phyloP scores from a whole-genome alignment of 2,888 invertebrate genomes.

The Hololepta plana region DNA sequence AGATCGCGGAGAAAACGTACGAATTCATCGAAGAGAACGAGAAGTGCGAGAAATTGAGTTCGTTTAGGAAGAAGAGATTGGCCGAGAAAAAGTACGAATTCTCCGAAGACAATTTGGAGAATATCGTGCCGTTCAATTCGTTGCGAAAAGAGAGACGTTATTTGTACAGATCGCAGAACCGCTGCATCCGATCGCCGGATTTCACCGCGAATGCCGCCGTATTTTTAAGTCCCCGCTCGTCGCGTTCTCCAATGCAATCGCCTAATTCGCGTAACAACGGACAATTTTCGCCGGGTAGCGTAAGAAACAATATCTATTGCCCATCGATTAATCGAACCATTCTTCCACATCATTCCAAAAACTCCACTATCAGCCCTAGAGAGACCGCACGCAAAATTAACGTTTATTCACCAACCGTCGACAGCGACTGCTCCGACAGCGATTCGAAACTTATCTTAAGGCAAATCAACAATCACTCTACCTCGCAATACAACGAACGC shows the following conservation, averaged over 20 bases:
- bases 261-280: conserved; percentile 22
- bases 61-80: conserved; percentile 63
- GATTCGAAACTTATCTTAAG: conserved; percentile 25
- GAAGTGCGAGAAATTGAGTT: conserved; percentile 73
- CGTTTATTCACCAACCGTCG: conserved; percentile 26
- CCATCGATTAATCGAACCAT: conserved; percentile 20
- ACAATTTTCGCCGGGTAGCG: conserved; percentile 23
- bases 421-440: conserved; percentile 26
- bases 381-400: conserved; percentile 23
- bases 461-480: conserved; percentile 17
- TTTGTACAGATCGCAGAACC: conserved; percentile 18
- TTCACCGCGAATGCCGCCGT: conserved; percentile 15
- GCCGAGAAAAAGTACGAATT: conserved; percentile 89
- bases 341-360: conserved; percentile 22
- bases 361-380: conserved; percentile 25
- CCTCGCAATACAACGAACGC: conserved; percentile 10
- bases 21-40: conserved; percentile 73
- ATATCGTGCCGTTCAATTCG: conserved; percentile 46
- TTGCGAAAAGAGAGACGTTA: conserved; percentile 28
- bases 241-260: conserved; percentile 25
- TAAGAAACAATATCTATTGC: conserved; percentile 22
- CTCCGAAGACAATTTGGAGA: conserved; percentile 55
- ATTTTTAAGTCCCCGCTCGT: conserved; percentile 24
- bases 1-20: conserved; percentile 55
- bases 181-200: conserved; percentile 19